These are phyloP conservation scores for Acholoe squamosa DNA, from an alignment of 2,888 invertebrate species.

Conservation along the genomic window DNA sequence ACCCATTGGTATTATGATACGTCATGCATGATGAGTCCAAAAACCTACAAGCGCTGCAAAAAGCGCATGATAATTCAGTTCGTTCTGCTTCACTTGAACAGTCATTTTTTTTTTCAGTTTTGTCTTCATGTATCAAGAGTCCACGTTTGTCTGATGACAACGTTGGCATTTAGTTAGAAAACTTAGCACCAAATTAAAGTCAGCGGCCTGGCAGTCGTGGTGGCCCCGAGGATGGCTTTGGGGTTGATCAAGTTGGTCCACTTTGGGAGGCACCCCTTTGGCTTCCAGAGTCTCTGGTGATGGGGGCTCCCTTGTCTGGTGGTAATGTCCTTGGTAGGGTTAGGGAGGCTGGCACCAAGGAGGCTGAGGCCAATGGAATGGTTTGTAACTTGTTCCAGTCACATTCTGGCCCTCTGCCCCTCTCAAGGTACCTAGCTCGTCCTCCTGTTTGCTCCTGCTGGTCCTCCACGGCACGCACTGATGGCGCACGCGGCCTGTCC, in stretches of 20 bases:
- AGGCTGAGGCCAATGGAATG: constrained; percentile 29
- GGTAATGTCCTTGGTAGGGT: not conserved
- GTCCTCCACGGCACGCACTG: not conserved
- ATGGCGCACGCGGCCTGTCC: not conserved
- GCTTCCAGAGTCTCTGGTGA: not conserved
- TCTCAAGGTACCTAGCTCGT: not conserved
- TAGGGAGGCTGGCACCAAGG: not conserved
- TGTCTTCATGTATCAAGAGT: not conserved
- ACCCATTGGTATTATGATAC: constrained; percentile 21
- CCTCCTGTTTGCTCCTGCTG: not conserved
- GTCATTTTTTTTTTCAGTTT: too few species aligned
- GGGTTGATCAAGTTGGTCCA: not conserved
- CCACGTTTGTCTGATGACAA: not conserved
- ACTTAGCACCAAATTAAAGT: constrained; percentile 32
- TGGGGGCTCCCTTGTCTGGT: not conserved
- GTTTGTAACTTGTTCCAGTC: not conserved
- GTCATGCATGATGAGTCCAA: not conserved
- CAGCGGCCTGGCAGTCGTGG: constrained; percentile 38
- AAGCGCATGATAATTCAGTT: not conserved
- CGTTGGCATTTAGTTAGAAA: not conserved
- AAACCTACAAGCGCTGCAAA: not conserved
- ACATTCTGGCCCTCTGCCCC: not conserved
- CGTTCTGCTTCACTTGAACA: not conserved
- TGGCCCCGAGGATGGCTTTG: not conserved
- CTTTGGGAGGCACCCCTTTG: not conserved